These are phyloP conservation scores for Lepus europaeus DNA, from an alignment of 2,113 vertebrate species.

Conservation along the genomic window DNA sequence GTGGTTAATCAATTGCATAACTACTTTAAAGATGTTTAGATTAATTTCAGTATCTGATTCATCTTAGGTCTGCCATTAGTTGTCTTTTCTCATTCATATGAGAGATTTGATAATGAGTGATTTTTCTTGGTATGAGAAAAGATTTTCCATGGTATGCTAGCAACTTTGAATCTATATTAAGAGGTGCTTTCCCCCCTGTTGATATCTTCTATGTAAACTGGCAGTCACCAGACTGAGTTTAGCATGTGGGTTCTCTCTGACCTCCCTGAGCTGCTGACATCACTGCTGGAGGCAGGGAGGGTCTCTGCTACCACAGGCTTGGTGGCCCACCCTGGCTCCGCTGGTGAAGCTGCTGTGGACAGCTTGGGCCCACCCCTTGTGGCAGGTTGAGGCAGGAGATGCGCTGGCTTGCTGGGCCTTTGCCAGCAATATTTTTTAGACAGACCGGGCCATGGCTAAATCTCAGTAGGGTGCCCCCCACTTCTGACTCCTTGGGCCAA, in stretches of 20 bases:
- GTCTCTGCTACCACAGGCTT: background rate
- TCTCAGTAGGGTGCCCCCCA: background rate
- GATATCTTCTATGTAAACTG: background rate
- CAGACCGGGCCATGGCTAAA: background rate
- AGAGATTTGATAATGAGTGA: background rate
- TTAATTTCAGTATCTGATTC: slow-evolving; percentile 27
- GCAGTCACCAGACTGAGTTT: background rate
- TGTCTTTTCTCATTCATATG: background rate
- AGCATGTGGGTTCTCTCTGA: background rate
- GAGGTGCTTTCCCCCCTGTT: background rate
- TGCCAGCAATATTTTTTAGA: background rate
- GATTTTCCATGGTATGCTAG: background rate
- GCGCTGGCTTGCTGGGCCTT: background rate
- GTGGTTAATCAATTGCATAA: slow-evolving; percentile 5
- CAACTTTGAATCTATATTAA: background rate
- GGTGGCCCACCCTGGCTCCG: background rate
- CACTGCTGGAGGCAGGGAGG: background rate
- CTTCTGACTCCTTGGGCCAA: background rate
- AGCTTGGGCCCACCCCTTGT: background rate
- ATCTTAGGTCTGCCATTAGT: background rate
- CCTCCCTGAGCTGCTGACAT: background rate
- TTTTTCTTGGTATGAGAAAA: background rate
- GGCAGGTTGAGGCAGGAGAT: background rate
- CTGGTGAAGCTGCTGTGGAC: background rate
- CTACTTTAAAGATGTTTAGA: background rate